phyloP scores from a whole-genome alignment of 2,113 vertebrate species.

The Coptodon bakossiorum region DNA sequence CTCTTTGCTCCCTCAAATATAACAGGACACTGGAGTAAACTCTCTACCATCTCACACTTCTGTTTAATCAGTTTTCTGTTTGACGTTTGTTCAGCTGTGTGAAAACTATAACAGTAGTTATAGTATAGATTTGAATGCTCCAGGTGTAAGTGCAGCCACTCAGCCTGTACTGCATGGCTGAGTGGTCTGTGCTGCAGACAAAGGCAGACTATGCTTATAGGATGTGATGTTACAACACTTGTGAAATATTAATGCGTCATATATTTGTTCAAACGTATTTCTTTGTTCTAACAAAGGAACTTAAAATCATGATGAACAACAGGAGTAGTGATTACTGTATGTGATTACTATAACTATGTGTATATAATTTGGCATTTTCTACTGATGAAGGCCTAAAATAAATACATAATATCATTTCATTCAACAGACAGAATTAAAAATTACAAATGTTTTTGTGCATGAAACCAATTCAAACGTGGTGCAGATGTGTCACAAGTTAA shows the following conservation, averaged over 20 bases:
- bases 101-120: neutral
- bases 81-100: neutral
- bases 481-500: neutral
- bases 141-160: neutral
- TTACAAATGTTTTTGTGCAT: neutral
- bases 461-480: neutral
- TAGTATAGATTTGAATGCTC: neutral
- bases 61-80: neutral
- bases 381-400: neutral
- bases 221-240: neutral
- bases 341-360: neutral
- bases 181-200: too few species aligned
- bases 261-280: neutral
- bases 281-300: neutral
- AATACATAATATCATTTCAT: neutral
- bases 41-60: neutral
- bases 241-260: neutral
- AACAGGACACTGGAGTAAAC: neutral
- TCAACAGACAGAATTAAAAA: neutral
- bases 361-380: neutral
- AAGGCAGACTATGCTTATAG: neutral
- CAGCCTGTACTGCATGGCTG: neutral
- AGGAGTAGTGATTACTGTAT: neutral
- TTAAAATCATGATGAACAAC: neutral
- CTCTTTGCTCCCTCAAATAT: neutral